A percentile compares a stretch with the other conserved stretches of the same genome.
phyloP scores from a whole-genome alignment of 1,140 invertebrate species.

The Radopholus similis region DNA sequence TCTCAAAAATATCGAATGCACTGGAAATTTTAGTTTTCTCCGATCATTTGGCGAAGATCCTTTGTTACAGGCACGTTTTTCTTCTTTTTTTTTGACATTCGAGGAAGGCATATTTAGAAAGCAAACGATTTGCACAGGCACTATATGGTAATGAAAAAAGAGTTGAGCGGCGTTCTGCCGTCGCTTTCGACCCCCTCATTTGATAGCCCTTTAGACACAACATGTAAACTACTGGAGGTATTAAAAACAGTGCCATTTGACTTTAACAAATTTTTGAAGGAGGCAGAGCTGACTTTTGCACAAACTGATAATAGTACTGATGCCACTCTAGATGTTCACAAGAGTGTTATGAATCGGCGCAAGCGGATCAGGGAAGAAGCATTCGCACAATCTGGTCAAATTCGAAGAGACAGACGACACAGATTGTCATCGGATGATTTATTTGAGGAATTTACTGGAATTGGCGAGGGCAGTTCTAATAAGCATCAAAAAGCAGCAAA shows the following conservation, averaged over 20 bases:
- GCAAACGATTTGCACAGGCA: constrained; percentile 3
- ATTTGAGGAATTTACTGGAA: too few species aligned
- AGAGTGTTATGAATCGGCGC: not conserved
- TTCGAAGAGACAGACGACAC: not conserved
- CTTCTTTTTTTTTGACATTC: not conserved
- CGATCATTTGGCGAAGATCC: not conserved
- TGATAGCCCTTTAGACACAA: not conserved
- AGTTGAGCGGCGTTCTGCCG: not conserved
- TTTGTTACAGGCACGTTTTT: not conserved
- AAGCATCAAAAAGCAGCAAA: too few species aligned
- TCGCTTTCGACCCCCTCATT: too few species aligned
- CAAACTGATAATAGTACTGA: too few species aligned
- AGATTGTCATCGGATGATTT: not conserved
- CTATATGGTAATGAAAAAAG: not conserved
- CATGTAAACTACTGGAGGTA: not conserved
- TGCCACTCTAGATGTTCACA: too few species aligned
- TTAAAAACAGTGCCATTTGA: not conserved
- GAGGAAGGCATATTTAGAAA: not conserved
- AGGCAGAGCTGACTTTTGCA: too few species aligned
- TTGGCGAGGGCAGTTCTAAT: too few species aligned
- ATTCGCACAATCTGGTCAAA: not conserved
- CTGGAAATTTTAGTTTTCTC: constrained; percentile 1
- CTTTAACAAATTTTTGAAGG: not conserved
- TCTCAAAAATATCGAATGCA: not conserved
- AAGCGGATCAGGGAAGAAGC: not conserved